Conservation (phyloP, 2,113 vertebrate genomes). For the Chaetodon trifascialis region DNA sequence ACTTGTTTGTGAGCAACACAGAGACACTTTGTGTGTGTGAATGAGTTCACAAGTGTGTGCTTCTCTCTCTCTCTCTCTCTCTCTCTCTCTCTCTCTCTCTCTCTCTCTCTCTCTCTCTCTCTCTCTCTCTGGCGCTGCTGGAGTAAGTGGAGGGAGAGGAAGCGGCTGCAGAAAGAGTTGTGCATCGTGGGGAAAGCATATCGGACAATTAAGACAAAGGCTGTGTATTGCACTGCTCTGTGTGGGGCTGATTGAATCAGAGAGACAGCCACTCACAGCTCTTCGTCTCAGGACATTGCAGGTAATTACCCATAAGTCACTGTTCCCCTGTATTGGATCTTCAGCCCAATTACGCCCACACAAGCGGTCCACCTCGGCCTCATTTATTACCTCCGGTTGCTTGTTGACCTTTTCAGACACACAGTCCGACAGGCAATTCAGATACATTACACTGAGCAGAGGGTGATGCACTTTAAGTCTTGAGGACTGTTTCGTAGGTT, state of each 20-base stretch:
- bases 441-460: conserved; percentile 50
- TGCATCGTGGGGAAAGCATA: conserved; percentile 78
- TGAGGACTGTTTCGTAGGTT: conserved; percentile 29
- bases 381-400: conserved; percentile 80
- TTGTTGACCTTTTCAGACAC: conserved; percentile 84
- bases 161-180: conserved; percentile 67
- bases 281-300: conserved; percentile 83
- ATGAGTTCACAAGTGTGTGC: conserved; percentile 49
- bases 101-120: conserved; percentile 32
- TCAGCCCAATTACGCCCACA: conserved; percentile 82
- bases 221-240: conserved; percentile 81
- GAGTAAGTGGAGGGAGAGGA: conserved; percentile 62
- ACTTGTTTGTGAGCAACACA: conserved; percentile 59
- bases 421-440: conserved; percentile 62
- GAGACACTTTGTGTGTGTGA: conserved; percentile 54
- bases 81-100: conserved; percentile 30
- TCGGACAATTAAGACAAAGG: conserved; percentile 84
- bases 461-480: conserved; percentile 49
- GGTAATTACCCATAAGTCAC: conserved; percentile 87
- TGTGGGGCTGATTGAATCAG: conserved; percentile 85
- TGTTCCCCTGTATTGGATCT: conserved; percentile 81
- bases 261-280: conserved; percentile 80
- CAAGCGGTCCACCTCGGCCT: conserved; percentile 68
- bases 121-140: conserved; percentile 6
- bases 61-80: conserved; percentile 32